Evolutionary conservation across 37 sponge, comb jelly and placozoan species (phyloP).

Genomic region (Agelas oroides): DNA sequence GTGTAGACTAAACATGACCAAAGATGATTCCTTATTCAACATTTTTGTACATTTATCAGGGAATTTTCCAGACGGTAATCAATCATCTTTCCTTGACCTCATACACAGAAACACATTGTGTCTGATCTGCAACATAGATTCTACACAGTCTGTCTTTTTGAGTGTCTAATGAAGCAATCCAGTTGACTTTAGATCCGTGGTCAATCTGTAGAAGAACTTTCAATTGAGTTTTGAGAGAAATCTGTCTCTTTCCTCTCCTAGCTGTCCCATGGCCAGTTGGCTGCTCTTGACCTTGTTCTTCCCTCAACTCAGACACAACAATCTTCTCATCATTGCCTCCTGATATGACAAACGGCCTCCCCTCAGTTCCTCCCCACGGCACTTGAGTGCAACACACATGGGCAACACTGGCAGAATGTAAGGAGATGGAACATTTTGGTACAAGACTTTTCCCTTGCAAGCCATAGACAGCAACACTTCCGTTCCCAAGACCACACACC

Average conservation of each 20-base stretch:
- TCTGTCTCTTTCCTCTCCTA: too few relatives aligned
- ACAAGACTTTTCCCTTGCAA: background rate
- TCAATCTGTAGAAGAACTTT: background rate
- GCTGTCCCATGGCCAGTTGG: too few relatives aligned
- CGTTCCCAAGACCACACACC: conserved; percentile 68
- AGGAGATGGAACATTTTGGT: background rate
- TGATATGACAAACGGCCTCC: conserved; percentile 35
- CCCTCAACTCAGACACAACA: background rate
- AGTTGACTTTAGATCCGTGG: background rate
- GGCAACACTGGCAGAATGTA: conserved; percentile 30
- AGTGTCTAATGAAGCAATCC: background rate
- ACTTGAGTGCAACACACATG: conserved; percentile 20
- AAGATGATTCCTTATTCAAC: too few relatives aligned
- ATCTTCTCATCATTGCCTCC: conserved; percentile 77
- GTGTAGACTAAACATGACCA: too few relatives aligned
- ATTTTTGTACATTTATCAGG: too few relatives aligned
- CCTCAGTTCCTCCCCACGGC: background rate
- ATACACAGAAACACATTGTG: background rate
- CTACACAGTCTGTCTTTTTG: background rate
- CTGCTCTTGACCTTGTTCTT: too few relatives aligned
- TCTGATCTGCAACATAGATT: background rate
- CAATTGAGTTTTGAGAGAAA: too few relatives aligned
- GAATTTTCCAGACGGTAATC: too few relatives aligned
- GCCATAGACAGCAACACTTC: conserved; percentile 49
- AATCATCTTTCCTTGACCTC: background rate